Conservation (phyloP, 1,140 invertebrate genomes). For the Bombyx mori region ASM3026992v2 NC_085109.1:7324501-7325000, state of each 20-base stretch:
- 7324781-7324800: not conserved
- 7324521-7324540: no score
- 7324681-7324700: slow-evolving; percentile 91
- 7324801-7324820: not conserved
- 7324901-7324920: no score
- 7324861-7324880: not conserved
- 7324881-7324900: no score
- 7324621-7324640: slow-evolving; percentile 87
- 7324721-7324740: slow-evolving; percentile 83
- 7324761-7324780: slow-evolving; percentile 18
- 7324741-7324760: slow-evolving; percentile 94
- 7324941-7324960: no score
- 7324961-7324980: no score
- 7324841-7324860: not conserved
- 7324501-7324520: no score
- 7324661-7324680: slow-evolving; percentile 91
- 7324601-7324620: slow-evolving; percentile 92
- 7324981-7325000: no score
- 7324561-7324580: no score
- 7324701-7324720: slow-evolving; percentile 87
- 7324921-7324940: no score
- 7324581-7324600: slow-evolving; percentile 50
- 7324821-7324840: not conserved
- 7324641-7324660: slow-evolving; percentile 99
- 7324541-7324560: no score